Base-by-base conservation (phyloP, 2,888 invertebrate genomes). In the Sinohyriopsis cumingii region DNA sequence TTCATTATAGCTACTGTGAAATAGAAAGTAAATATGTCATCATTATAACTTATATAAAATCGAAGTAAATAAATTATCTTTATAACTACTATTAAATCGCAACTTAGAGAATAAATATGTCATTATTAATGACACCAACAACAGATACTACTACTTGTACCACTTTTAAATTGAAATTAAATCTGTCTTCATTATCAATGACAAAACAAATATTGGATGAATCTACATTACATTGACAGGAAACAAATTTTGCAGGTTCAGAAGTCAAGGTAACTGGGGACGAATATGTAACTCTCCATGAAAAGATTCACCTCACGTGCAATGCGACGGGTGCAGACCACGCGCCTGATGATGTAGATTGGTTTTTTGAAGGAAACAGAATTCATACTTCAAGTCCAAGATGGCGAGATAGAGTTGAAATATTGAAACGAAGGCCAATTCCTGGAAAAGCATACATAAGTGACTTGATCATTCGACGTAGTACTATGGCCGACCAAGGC, bases 301-400 rank as follows among this genome's bases (percentile, higher is more conserved):
- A 72, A 56, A 70, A 78, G 54, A 78, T 85, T 56, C 76, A 77
- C 59, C 74, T 85, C 61, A 71, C 72, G 33, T 86, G 86, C 70
- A 86, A 86, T 71, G 86, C 84, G 24, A 84, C 84, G 0, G 86
- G 84, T 12, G 78, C 79, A 53, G 80, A 81, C 6, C 76, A 82
- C 22, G 82, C 84, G 22, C 84, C 84, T 7, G 79, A 79, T 20
- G 81, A 83, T 19, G 79, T 86, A 22, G 79, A 82, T 63, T 86
- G 86, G 86, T 84, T 81, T 71, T 83, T 81, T 53, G 73, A 83
- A 57, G 84, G 84, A 12, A 74, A 75, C 57, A 76, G 72, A 71
- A 76, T 86, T 19, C 68, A 71, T 57, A 67, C 64, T 20, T 68
- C 75, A 20, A 67, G 73, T 65, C 77, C 77, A 12, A 70, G 67